Percentiles rank a stretch among this genome's conserved stretches.
Conservation (phyloP, 2,888 invertebrate genomes). For the Omphaloscelis lunosa region DNA sequence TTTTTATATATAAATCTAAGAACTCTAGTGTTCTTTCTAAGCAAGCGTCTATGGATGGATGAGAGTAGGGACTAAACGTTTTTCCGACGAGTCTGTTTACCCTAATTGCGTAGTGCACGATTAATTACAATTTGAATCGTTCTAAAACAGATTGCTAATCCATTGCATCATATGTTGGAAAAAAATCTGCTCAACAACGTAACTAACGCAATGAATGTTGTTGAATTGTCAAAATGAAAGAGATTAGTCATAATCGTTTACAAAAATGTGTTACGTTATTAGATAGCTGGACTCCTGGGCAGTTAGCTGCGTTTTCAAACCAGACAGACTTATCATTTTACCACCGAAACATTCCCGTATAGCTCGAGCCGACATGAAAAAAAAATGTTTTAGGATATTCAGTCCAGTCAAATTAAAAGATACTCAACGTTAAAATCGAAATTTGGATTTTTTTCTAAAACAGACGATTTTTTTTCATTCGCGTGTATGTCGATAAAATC, state of each 20-base stretch:
- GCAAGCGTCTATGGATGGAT: not conserved
- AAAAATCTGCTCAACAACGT: no score
- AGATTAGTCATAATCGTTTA: no score
- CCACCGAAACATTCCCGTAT: not conserved
- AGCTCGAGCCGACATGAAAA: not conserved
- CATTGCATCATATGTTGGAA: no score
- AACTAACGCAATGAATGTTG: no score
- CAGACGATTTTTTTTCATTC: not conserved
- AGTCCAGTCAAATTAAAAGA: not conserved
- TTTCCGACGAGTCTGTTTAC: not conserved
- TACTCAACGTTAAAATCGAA: not conserved
- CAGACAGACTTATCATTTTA: no score
- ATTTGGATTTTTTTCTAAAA: not conserved
- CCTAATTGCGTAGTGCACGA: no score
- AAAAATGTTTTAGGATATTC: not conserved
- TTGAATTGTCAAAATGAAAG: no score
- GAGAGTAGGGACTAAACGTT: not conserved
- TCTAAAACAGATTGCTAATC: no score
- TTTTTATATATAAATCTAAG: constrained; percentile 8
- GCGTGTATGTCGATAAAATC: no score
- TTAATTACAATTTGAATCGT: no score
- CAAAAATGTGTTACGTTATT: no score
- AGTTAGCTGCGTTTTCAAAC: not conserved
- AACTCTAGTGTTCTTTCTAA: not conserved
- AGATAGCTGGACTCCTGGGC: not conserved